These are phyloP conservation scores for Dicyrtoma fusca DNA, from an alignment of 2,888 invertebrate genomes.

Conservation along the genomic window DNA sequence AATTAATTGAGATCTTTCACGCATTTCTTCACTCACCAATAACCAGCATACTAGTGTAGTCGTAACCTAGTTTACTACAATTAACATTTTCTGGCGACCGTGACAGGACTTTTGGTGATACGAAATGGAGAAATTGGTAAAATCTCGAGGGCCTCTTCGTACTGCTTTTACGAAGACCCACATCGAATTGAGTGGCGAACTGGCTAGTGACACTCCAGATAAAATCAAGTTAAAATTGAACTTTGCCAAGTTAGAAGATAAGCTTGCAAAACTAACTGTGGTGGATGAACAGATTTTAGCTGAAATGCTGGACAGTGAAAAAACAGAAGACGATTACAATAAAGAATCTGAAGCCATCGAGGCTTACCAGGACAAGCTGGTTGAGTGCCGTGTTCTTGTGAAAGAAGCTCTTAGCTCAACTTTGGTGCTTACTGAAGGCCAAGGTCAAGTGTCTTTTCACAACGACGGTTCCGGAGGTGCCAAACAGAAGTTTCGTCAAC, in stretches of 20 bases:
- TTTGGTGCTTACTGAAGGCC: no score
- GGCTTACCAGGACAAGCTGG: background rate
- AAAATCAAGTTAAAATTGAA: background rate
- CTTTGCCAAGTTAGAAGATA: background rate
- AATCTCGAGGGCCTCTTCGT: background rate
- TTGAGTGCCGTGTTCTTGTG: background rate
- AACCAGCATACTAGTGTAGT: no score
- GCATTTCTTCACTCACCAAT: no score
- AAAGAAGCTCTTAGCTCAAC: background rate
- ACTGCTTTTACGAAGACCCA: background rate
- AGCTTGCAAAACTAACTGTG: background rate
- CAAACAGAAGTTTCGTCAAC: constrained; percentile 41
- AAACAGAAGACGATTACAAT: background rate
- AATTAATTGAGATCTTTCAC: no score
- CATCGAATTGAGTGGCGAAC: background rate
- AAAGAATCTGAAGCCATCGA: constrained; percentile 3
- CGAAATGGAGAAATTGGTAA: background rate
- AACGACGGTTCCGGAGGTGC: background rate
- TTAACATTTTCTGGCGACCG: background rate
- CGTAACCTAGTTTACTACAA: no score
- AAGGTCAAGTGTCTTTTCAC: background rate
- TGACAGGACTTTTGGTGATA: constrained; percentile 4
- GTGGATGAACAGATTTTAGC: background rate
- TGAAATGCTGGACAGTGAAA: background rate
- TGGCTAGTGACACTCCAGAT: background rate